Evolutionary conservation across 2,888 invertebrate species (phyloP).

Genomic region (Pollenia amentaria): DNA sequence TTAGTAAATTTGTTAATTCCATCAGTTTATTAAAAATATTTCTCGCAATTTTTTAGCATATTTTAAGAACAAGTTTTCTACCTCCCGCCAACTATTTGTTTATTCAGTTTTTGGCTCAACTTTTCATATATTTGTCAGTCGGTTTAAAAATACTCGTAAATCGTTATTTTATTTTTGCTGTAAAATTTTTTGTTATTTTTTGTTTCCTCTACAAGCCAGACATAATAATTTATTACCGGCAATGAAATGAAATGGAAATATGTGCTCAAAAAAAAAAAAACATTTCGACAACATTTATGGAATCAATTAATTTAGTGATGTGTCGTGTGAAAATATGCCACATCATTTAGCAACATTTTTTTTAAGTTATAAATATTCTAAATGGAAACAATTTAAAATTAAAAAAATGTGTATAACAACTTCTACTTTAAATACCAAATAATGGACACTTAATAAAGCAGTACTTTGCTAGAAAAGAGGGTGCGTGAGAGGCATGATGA

Average conservation of each 20-base stretch:
- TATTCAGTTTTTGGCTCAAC: slow-evolving; percentile 17
- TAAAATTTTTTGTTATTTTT: too few species aligned
- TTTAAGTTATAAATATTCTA: too few species aligned
- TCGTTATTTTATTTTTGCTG: background rate
- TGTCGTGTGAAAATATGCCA: slow-evolving; percentile 71
- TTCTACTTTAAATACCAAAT: too few species aligned
- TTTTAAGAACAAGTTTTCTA: too few species aligned
- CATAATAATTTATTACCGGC: slow-evolving; percentile 59
- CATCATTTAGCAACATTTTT: slow-evolving; percentile 3
- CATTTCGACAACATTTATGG: slow-evolving; percentile 70
- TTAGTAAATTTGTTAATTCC: too few species aligned
- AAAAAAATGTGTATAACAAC: too few species aligned
- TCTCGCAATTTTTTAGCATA: too few species aligned
- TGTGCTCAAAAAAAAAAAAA: slow-evolving; percentile 48
- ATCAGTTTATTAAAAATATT: too few species aligned
- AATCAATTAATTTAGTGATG: slow-evolving; percentile 74
- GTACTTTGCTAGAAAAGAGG: background rate
- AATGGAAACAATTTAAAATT: too few species aligned
- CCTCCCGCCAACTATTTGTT: background rate
- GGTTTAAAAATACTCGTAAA: background rate
- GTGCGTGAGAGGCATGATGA: too few species aligned
- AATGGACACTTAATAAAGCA: background rate
- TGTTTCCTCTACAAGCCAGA: slow-evolving; percentile 27
- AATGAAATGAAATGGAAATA: slow-evolving; percentile 67
- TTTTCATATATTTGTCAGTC: background rate